Evolutionary conservation across 2,113 vertebrate species (phyloP).

Genomic region (Sialia sialis): DNA sequence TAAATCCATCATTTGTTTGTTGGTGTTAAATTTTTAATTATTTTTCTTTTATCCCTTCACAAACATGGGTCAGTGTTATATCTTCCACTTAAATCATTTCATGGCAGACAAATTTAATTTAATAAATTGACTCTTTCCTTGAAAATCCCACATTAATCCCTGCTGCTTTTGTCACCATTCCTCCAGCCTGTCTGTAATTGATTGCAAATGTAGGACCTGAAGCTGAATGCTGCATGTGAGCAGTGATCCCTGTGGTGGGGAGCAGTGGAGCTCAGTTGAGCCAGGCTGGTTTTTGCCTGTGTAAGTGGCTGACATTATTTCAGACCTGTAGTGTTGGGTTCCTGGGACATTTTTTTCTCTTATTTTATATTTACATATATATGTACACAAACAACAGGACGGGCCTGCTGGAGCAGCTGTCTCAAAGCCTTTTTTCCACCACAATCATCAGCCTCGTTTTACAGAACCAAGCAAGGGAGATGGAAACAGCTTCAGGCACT

Average conservation of each 20-base stretch:
- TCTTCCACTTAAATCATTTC: background rate
- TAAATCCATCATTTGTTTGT: background rate
- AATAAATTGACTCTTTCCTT: background rate
- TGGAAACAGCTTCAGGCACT: no score
- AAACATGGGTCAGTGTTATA: background rate
- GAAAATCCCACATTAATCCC: background rate
- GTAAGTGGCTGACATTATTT: background rate
- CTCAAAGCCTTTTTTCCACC: no score
- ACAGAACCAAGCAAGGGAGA: no score
- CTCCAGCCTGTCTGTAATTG: background rate
- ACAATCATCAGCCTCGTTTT: no score
- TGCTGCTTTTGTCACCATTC: background rate
- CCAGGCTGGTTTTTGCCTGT: background rate
- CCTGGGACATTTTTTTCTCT: no score
- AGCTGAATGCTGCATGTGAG: rapidly evolving
- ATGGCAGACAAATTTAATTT: background rate
- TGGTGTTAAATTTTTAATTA: background rate
- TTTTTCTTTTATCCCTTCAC: background rate
- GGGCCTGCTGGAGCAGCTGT: no score
- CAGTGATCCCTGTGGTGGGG: background rate
- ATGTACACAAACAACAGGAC: no score
- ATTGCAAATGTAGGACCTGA: background rate
- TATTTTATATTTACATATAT: no score
- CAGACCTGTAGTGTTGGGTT: background rate
- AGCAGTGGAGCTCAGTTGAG: background rate